Evolutionary conservation across 1,140 invertebrate genomes (phyloP).

Genomic region (Meloidogyne exigua): DNA sequence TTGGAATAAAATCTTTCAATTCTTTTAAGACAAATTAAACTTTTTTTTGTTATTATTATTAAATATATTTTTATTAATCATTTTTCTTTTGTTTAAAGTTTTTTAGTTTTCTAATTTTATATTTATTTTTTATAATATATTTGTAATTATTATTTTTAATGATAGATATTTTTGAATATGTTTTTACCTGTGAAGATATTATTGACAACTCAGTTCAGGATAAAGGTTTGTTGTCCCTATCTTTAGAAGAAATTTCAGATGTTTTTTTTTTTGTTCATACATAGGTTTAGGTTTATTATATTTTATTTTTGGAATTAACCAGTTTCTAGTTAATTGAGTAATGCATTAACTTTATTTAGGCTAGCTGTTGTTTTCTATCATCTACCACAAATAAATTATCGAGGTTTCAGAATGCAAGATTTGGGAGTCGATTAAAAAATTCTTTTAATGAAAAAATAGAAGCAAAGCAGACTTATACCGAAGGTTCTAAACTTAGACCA

Average conservation of each 20-base stretch:
- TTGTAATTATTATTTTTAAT: not conserved
- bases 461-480: not conserved
- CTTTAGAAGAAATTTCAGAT: too few species aligned
- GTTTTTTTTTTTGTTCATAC: too few species aligned
- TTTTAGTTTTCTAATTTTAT: not conserved
- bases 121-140: not conserved
- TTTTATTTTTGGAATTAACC: too few species aligned
- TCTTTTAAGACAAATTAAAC: not conserved
- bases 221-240: not conserved
- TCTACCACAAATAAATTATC: not conserved
- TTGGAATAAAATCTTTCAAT: conserved; percentile 31
- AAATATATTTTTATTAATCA: not conserved
- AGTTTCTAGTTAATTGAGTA: too few species aligned
- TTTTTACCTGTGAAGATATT: not conserved
- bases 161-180: not conserved
- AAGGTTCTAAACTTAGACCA: not conserved
- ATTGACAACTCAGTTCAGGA: not conserved
- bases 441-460: not conserved
- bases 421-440: not conserved
- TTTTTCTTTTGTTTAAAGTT: not conserved
- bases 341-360: not conserved
- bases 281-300: too few species aligned
- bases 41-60: not conserved
- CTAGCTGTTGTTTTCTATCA: not conserved
- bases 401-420: not conserved